Evolutionary conservation across 2,888 invertebrate genomes (phyloP).

Genomic region (Pemphredon lugubris): DNA sequence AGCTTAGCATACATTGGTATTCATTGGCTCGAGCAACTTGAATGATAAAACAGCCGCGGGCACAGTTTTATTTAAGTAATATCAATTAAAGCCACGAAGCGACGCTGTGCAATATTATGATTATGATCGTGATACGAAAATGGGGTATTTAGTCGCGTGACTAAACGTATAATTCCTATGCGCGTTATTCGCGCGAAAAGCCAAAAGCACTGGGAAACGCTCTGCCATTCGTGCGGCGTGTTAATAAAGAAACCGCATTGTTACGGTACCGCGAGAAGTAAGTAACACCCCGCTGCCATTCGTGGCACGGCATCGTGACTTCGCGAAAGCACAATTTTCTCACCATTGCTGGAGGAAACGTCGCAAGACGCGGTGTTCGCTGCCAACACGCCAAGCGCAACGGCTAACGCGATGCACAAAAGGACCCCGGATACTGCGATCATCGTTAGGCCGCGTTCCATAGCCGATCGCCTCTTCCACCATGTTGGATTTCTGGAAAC

Average conservation of each 20-base stretch:
- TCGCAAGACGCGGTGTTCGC: slow-evolving; percentile 68
- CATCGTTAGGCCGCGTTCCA: slow-evolving; percentile 87
- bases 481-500: slow-evolving; percentile 90
- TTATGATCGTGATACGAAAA: too few species aligned
- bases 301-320: too few species aligned
- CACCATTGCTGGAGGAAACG: slow-evolving; percentile 62
- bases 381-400: slow-evolving; percentile 80
- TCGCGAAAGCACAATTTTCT: slow-evolving; percentile 49
- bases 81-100: slow-evolving; percentile 3
- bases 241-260: slow-evolving; percentile 1
- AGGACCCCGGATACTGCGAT: slow-evolving; percentile 85
- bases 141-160: not conserved
- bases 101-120: not conserved
- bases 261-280: too few species aligned
- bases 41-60: too few species aligned
- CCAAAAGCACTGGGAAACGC: not conserved
- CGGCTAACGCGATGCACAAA: slow-evolving; percentile 84
- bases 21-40: too few species aligned
- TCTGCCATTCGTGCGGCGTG: not conserved
- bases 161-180: not conserved
- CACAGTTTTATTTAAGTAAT: too few species aligned
- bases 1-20: too few species aligned
- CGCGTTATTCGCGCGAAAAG: not conserved
- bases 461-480: slow-evolving; percentile 89
- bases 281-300: too few species aligned